phyloP scores from a whole-genome alignment of 2,888 invertebrate genomes.

The Meghimatium bilineatum region DNA sequence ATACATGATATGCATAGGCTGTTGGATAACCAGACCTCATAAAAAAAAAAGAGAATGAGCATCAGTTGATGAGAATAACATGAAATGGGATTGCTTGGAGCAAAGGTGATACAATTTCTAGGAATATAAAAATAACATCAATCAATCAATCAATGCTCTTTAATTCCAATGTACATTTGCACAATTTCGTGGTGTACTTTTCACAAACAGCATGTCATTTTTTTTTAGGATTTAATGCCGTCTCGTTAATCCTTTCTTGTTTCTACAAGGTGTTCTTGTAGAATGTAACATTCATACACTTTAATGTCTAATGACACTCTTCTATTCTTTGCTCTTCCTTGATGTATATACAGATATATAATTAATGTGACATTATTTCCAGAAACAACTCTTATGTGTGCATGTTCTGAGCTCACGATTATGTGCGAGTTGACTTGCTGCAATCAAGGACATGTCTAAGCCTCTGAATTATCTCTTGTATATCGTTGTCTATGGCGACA shows the following conservation, averaged over 20 bases:
- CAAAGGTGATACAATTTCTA: neutral
- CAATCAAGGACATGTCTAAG: no score
- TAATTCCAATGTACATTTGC: neutral
- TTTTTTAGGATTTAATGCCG: neutral
- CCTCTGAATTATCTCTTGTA: no score
- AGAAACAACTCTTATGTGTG: no score
- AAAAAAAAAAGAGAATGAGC: neutral
- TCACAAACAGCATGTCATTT: neutral
- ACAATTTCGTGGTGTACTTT: neutral
- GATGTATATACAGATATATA: no score
- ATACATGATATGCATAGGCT: neutral
- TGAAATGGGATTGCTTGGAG: neutral
- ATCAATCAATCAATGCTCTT: neutral
- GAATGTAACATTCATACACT: neutral
- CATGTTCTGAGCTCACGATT: no score
- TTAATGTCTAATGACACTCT: no score
- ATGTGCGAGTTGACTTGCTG: no score
- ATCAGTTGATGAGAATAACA: neutral
- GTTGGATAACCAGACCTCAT: neutral
- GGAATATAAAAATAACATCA: neutral
- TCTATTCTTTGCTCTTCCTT: no score
- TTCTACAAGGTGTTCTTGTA: neutral
- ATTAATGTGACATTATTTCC: no score
- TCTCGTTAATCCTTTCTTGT: neutral
- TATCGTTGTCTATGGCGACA: no score